Evolutionary conservation across 2,113 vertebrate species (phyloP).

Genomic region (Heterochromis multidens): DNA sequence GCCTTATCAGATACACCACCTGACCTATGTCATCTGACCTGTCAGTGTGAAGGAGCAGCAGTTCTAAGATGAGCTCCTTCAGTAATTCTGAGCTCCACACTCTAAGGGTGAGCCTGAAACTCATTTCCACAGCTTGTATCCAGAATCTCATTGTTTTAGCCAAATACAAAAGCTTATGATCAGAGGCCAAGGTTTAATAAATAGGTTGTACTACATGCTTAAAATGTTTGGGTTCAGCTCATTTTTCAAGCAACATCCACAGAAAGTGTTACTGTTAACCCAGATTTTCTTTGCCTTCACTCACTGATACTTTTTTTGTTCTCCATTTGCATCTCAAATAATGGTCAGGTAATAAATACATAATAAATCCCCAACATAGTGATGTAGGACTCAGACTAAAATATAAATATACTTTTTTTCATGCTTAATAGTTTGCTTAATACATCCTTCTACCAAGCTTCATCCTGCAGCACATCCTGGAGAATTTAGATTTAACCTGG

Average conservation of each 20-base stretch:
- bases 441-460: not conserved
- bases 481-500: fast-evolving
- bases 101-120: not conserved
- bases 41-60: not conserved
- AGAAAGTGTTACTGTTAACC: not conserved
- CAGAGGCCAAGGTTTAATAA: not conserved
- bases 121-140: not conserved
- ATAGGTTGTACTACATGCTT: not conserved
- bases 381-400: not conserved
- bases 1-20: not conserved
- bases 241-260: not conserved
- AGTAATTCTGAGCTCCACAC: not conserved
- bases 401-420: not conserved
- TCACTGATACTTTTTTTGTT: not conserved
- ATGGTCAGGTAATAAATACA: not conserved
- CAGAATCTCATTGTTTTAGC: not conserved
- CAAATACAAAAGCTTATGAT: not conserved
- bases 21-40: not conserved
- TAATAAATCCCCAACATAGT: not conserved
- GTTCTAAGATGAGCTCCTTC: not conserved
- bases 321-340: not conserved
- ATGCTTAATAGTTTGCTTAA: too few relatives aligned
- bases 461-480: not conserved
- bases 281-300: not conserved
- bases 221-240: not conserved